Conservation (phyloP, 2,888 invertebrate genomes). For the Pachliopta kotzebuea region DNA sequence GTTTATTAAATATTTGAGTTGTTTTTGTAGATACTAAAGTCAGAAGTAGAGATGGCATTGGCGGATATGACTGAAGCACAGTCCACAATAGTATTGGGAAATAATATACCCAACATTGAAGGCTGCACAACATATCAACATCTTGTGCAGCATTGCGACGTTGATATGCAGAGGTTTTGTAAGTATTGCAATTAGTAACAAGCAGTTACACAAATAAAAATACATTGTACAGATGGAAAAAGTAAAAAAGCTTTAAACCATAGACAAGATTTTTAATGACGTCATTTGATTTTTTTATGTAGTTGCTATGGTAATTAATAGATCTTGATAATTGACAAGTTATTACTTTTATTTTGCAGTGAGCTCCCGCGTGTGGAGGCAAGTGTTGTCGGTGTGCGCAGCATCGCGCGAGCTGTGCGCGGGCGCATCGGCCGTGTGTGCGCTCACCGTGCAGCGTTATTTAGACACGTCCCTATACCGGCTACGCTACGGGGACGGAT, state of each 20-base stretch:
- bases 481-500: slow-evolving; percentile 43
- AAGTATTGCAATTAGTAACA: slow-evolving; percentile 38
- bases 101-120: slow-evolving; percentile 46
- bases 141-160: slow-evolving; percentile 56
- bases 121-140: slow-evolving; percentile 51
- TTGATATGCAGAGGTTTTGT: slow-evolving; percentile 69
- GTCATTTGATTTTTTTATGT: neutral
- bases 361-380: slow-evolving; percentile 83
- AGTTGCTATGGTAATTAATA: too few relatives aligned
- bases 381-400: slow-evolving; percentile 81
- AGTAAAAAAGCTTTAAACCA: too few relatives aligned
- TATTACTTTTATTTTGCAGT: slow-evolving; percentile 43
- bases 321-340: too few relatives aligned
- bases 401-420: slow-evolving; percentile 61
- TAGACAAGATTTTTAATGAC: too few relatives aligned
- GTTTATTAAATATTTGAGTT: neutral
- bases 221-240: too few relatives aligned
- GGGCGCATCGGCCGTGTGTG: slow-evolving; percentile 40
- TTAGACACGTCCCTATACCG: slow-evolving; percentile 54
- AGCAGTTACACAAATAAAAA: too few relatives aligned
- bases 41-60: slow-evolving; percentile 52
- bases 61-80: slow-evolving; percentile 39
- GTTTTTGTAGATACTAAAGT: slow-evolving; percentile 46
- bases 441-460: slow-evolving; percentile 50
- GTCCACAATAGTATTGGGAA: slow-evolving; percentile 53